Evolutionary conservation across 2,797 vertebrate genomes (phyloP).

Genomic region (Paratrypauchen microcephalus): DNA sequence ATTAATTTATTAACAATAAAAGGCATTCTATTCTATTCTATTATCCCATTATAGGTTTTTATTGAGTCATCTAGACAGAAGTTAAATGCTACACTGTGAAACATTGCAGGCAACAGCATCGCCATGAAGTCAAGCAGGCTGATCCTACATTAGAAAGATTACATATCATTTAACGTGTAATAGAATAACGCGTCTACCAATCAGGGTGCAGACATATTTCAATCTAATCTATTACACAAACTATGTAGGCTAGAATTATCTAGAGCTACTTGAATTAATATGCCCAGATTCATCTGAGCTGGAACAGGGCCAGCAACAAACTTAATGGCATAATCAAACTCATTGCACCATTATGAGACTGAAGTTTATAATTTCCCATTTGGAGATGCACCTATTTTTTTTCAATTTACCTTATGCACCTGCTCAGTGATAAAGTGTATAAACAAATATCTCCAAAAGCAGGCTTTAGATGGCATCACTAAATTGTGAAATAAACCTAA

Average conservation of each 20-base stretch:
- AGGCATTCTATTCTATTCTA: too few species aligned
- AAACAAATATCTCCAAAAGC: conserved; percentile 9
- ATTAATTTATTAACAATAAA: too few species aligned
- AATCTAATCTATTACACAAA: background rate
- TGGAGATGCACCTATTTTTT: background rate
- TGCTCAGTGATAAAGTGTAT: background rate
- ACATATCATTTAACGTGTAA: background rate
- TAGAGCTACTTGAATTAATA: too few species aligned
- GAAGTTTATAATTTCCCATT: background rate
- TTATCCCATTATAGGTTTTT: background rate
- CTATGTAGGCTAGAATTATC: background rate
- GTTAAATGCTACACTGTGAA: background rate
- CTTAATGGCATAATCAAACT: background rate
- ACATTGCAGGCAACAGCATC: background rate
- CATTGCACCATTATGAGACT: background rate
- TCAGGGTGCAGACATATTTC: background rate
- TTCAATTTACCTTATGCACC: background rate
- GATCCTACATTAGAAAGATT: background rate
- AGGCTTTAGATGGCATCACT: background rate
- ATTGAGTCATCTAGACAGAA: background rate
- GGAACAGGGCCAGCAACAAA: too few species aligned
- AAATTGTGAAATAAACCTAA: conserved; percentile 9
- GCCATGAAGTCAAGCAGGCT: background rate
- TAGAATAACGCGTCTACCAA: background rate
- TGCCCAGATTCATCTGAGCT: too few species aligned